phyloP scores from a whole-genome alignment of 2,888 invertebrate species.

The Agonopterix heracliana region DNA sequence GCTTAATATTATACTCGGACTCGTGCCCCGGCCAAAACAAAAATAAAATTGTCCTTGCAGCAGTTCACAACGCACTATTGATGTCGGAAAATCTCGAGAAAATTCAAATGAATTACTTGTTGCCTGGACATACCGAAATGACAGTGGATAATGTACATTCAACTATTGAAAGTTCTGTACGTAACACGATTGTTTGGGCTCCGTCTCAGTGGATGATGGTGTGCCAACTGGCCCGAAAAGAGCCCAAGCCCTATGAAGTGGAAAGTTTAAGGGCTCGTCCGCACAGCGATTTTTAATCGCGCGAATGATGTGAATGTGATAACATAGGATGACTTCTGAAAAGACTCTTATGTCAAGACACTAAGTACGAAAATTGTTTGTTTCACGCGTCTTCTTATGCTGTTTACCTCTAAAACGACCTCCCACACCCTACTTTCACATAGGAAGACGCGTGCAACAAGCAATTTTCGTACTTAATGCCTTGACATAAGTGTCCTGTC shows the following conservation, averaged over 20 bases:
- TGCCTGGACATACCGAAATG: conserved; percentile 24
- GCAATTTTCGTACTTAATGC: too few relatives aligned
- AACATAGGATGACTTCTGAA: too few relatives aligned
- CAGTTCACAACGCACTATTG: conserved; percentile 13
- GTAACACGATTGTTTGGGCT: conserved; percentile 17
- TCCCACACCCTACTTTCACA: too few relatives aligned
- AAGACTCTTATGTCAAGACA: too few relatives aligned
- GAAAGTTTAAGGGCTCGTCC: too few relatives aligned
- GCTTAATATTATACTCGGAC: conserved; percentile 17
- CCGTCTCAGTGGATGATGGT: conserved; percentile 19
- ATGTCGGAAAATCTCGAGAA: conserved; percentile 10
- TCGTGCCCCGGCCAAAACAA: conserved; percentile 22
- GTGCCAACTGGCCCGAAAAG: conserved; percentile 1
- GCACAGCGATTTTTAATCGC: too few relatives aligned
- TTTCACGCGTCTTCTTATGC: too few relatives aligned
- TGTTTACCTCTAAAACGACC: too few relatives aligned
- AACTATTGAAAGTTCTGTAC: conserved; percentile 16
- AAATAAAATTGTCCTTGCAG: conserved; percentile 21
- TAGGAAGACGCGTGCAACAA: too few relatives aligned
- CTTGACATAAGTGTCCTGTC: too few relatives aligned
- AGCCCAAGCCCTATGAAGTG: conserved; percentile 4
- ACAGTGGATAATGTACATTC: conserved; percentile 19
- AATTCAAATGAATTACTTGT: conserved; percentile 22
- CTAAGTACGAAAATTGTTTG: too few relatives aligned
- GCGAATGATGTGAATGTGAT: too few relatives aligned